A percentile compares a stretch with the other conserved stretches of the same genome.
Evolutionary conservation across 1,140 invertebrate species (phyloP).

Genomic region (Megalonaias nervosa): DNA sequence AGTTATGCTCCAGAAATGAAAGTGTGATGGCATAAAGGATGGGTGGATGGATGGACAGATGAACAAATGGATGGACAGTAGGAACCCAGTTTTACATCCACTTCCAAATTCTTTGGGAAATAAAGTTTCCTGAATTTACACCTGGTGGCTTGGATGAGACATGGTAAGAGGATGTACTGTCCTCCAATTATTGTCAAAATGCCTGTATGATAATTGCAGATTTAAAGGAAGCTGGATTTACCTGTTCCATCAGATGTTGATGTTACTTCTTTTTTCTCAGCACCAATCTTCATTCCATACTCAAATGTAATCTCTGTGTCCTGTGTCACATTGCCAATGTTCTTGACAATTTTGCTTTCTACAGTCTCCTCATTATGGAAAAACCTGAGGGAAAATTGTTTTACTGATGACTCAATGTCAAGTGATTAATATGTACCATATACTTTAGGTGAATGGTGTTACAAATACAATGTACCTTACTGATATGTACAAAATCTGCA

Average conservation of each 20-base stretch:
- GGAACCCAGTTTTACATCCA: too few relatives aligned
- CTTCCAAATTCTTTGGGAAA: too few relatives aligned
- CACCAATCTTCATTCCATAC: conserved; percentile 53
- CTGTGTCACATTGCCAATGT: conserved; percentile 64
- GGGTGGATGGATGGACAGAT: background rate
- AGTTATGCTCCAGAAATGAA: too few relatives aligned
- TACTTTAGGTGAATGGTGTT: too few relatives aligned
- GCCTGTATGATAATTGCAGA: background rate
- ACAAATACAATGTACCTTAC: too few relatives aligned
- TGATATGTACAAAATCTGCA: too few relatives aligned
- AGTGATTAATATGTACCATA: too few relatives aligned
- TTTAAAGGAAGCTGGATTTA: background rate
- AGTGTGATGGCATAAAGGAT: too few relatives aligned
- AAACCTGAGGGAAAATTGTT: conserved; percentile 19
- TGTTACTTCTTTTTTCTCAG: conserved; percentile 27
- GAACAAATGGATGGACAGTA: background rate
- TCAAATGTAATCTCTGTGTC: conserved; percentile 67
- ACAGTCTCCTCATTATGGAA: conserved; percentile 55
- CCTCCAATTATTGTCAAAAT: background rate
- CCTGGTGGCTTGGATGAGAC: too few relatives aligned
- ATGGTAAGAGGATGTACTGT: too few relatives aligned
- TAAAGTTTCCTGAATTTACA: too few relatives aligned
- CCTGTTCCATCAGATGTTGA: conserved; percentile 2
- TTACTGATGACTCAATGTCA: too few relatives aligned
- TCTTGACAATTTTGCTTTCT: conserved; percentile 48